phyloP scores from a whole-genome alignment of 1,140 invertebrate genomes.

The Harlomillsia oculata region DNA sequence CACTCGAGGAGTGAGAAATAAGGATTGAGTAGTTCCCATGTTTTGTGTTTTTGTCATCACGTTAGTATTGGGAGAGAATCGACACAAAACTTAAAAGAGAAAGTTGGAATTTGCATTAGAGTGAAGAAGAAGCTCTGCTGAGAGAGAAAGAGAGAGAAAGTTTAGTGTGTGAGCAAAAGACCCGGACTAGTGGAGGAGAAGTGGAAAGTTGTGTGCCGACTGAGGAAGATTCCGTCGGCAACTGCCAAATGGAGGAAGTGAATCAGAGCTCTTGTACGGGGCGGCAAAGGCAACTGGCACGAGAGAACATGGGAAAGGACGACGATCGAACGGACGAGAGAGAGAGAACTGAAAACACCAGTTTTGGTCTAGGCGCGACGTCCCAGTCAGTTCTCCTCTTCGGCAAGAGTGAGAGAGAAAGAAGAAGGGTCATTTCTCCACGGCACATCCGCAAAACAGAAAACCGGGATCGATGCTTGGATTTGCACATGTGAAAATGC shows the following conservation, averaged over 20 bases:
- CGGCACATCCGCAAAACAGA: conserved; percentile 31
- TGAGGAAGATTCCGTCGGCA: conserved; percentile 1
- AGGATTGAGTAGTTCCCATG: too few relatives aligned
- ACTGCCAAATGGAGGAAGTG: conserved; percentile 3
- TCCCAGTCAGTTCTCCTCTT: too few relatives aligned
- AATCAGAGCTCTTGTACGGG: too few relatives aligned
- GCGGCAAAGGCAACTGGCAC: not conserved
- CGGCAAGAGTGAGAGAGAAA: not conserved
- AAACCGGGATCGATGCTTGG: conserved; percentile 23
- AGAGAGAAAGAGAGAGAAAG: not conserved
- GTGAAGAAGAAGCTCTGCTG: not conserved
- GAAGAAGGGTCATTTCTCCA: conserved; percentile 13
- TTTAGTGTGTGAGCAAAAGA: not conserved
- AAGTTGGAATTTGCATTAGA: too few relatives aligned
- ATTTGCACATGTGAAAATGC: conserved; percentile 26
- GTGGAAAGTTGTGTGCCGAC: too few relatives aligned
- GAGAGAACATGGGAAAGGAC: not conserved
- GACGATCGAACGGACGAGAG: not conserved
- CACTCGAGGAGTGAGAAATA: too few relatives aligned
- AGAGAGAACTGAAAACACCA: not conserved
- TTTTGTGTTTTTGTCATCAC: too few relatives aligned
- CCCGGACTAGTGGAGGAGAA: too few relatives aligned
- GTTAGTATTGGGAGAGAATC: too few relatives aligned
- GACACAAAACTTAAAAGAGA: too few relatives aligned
- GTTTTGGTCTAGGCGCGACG: too few relatives aligned